Conservation (phyloP, 2,113 vertebrate species). For the Colius striatus region DNA sequence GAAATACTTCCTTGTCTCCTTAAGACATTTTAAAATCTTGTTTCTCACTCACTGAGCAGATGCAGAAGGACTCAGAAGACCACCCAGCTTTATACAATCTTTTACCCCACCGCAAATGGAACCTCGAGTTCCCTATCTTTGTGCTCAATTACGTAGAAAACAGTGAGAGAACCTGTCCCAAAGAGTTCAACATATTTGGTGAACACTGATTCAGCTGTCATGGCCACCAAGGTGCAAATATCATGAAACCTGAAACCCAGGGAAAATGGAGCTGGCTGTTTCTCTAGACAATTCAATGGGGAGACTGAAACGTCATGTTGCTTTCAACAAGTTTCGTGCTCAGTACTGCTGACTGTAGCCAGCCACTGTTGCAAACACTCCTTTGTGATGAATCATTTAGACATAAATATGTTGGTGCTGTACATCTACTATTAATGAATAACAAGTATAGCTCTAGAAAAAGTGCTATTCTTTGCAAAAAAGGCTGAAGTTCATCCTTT, state of each 20-base stretch:
- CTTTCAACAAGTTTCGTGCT: background rate
- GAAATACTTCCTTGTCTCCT: background rate
- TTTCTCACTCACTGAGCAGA: background rate
- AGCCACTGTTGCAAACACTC: background rate
- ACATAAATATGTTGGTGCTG: background rate
- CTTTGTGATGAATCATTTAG: background rate
- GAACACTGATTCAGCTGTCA: background rate
- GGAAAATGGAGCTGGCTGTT: background rate
- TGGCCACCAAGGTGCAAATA: background rate
- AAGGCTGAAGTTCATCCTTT: background rate
- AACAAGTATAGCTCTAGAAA: background rate
- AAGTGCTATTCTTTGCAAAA: background rate
- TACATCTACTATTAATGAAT: background rate
- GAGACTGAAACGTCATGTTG: accelerated
- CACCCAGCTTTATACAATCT: background rate
- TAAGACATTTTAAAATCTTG: background rate
- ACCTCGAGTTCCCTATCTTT: background rate
- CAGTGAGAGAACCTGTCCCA: background rate
- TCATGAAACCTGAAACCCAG: background rate
- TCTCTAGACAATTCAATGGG: background rate
- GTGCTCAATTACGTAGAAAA: background rate
- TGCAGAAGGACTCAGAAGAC: background rate
- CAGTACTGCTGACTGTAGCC: background rate
- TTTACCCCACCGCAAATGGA: background rate
- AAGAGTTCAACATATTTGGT: background rate